Evolutionary conservation across 2,888 invertebrate species (phyloP), one percentile per base, ranked within the genome.

Genomic region (Embidobia sp.): DNA sequence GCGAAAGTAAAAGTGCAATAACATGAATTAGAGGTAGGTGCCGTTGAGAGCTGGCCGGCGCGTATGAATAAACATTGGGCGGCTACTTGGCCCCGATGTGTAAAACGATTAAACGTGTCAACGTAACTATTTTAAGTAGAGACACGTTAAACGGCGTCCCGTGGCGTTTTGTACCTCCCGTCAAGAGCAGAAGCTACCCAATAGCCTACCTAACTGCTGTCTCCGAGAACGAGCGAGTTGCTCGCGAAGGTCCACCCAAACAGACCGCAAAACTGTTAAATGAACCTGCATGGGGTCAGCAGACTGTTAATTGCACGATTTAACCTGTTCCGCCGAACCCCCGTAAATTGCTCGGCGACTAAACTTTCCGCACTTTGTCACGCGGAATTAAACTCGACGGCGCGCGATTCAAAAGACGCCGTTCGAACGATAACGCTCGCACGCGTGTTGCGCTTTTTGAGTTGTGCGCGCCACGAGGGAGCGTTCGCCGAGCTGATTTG

Each of bases 61-160:
- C 42, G 40, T 59, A 53, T 57, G 74, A 74, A 74, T 55, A 67
- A 72, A 72, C 40, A 42, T 55, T 18, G 48, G 55, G 16, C n/a
- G 70, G 19, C 73, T 66, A 53, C 66, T 64, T 59, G 69, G 37
- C 31, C 31, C 19, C 55, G 42, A 66, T 75, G 61, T 74, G 79
- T 63, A 78, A 80, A 81, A 77, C 80, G 78, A 80, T 82, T 75
- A 74, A 67, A 80, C 79, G 80, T 79, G 81, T 81, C 76, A 82
- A 82, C 79, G 80, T 79, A 78, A 81, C 80, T 80, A 82, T 82
- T 82, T 77, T 75, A 72, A 79, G 82, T 82, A 82, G 83, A 83
- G 81, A 83, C 82, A 83, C 85, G 86, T 87, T 87, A 87, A 88
- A 87, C 87, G 88, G 86, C 85, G 82, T 86, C 88, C 88, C 85